These are phyloP conservation scores for Cyprinodon variegatus DNA, from an alignment of 2,113 vertebrate genomes.

Conservation along the genomic window DNA sequence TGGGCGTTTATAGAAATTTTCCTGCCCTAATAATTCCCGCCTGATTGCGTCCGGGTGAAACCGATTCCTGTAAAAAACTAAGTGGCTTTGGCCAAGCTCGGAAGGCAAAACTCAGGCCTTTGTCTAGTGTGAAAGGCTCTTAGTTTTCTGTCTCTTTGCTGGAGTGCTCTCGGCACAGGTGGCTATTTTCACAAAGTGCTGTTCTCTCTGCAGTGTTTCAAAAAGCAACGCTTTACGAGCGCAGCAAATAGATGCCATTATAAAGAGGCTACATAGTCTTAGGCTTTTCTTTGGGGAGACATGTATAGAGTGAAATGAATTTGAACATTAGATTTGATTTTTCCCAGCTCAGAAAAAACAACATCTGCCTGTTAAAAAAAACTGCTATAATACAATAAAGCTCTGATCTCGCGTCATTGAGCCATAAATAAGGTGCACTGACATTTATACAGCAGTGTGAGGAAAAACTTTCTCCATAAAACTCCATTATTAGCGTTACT, in stretches of 20 bases:
- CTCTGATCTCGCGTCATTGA: conserved; percentile 17
- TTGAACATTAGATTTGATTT: conserved; percentile 26
- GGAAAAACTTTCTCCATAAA: conserved; percentile 65
- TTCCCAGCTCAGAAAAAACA: conserved; percentile 9
- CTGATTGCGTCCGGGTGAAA: conserved; percentile 53
- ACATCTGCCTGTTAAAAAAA: background rate
- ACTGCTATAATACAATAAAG: conserved; percentile 22
- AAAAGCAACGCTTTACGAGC: conserved; percentile 73
- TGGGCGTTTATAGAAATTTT: conserved; percentile 18
- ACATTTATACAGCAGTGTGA: conserved; percentile 64
- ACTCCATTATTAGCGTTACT: conserved; percentile 70
- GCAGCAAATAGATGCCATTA: conserved; percentile 81
- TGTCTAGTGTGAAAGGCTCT: conserved; percentile 74
- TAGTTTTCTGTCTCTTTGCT: conserved; percentile 71
- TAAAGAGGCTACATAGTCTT: conserved; percentile 65
- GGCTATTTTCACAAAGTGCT: conserved; percentile 83
- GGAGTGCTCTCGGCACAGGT: conserved; percentile 75
- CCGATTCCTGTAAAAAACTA: conserved; percentile 31
- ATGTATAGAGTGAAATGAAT: conserved; percentile 32
- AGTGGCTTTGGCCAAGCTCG: conserved; percentile 34
- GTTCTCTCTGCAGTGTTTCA: conserved; percentile 74
- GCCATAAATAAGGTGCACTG: conserved; percentile 63
- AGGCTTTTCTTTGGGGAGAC: conserved; percentile 45
- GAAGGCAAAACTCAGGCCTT: conserved; percentile 43
- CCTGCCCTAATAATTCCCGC: conserved; percentile 37